Conservation (phyloP, 2,888 invertebrate genomes). For the Aphodius sticticus region DNA sequence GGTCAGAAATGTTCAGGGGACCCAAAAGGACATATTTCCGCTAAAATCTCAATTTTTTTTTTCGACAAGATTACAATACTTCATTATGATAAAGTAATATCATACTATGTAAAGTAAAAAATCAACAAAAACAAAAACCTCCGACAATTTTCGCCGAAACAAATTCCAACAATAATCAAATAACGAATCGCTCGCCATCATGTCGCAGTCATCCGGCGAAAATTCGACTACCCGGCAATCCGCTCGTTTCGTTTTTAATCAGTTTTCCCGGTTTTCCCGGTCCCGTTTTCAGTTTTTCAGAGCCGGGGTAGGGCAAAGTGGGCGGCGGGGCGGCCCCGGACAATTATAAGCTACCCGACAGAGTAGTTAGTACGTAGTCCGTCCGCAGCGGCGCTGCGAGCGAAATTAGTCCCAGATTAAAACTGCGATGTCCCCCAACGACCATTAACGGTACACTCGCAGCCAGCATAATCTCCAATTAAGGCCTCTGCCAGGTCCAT, state of each 20-base stretch:
- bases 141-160: neutral
- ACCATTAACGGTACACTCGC: conserved; percentile 58
- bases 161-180: neutral
- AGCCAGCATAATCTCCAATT: conserved; percentile 52
- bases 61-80: too few relatives aligned
- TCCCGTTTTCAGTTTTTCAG: conserved; percentile 21
- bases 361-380: conserved; percentile 51
- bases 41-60: too few relatives aligned
- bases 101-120: too few relatives aligned
- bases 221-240: neutral
- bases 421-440: conserved; percentile 59
- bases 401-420: conserved; percentile 61
- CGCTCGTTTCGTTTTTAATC: conserved; percentile 23
- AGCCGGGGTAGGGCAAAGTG: conserved; percentile 25
- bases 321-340: conserved; percentile 14
- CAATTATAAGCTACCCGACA: conserved; percentile 44
- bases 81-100: too few relatives aligned
- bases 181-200: neutral
- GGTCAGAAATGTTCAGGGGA: too few relatives aligned
- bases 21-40: too few relatives aligned
- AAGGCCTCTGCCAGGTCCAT: conserved; percentile 41
- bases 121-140: too few relatives aligned
- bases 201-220: neutral
- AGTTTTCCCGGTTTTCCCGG: conserved; percentile 12
- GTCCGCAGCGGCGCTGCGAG: conserved; percentile 55